phyloP scores from a whole-genome alignment of 2,113 vertebrate species.

The rabbit (Oryctolagus cuniculus) region mOryCun1.1 NC_091453.1:92257501-92258000 shows the following conservation, averaged over 20 bases:
- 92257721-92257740: neutral
- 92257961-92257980: neutral
- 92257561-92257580: neutral
- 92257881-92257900: neutral
- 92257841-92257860: neutral
- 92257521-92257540: neutral
- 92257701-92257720: neutral
- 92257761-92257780: neutral
- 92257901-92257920: neutral
- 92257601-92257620: constrained; percentile 23
- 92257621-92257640: neutral
- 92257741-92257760: neutral
- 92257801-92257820: neutral
- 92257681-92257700: constrained; percentile 9
- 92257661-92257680: neutral
- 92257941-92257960: neutral
- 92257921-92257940: neutral
- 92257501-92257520: neutral
- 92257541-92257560: constrained; percentile 38
- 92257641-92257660: neutral
- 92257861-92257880: neutral
- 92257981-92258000: neutral
- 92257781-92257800: neutral
- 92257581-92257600: neutral
- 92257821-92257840: neutral